A percentile compares a stretch with the other conserved stretches of the same genome.
phyloP scores from a whole-genome alignment of 2,113 vertebrate species.

The Lontra canadensis region DNA sequence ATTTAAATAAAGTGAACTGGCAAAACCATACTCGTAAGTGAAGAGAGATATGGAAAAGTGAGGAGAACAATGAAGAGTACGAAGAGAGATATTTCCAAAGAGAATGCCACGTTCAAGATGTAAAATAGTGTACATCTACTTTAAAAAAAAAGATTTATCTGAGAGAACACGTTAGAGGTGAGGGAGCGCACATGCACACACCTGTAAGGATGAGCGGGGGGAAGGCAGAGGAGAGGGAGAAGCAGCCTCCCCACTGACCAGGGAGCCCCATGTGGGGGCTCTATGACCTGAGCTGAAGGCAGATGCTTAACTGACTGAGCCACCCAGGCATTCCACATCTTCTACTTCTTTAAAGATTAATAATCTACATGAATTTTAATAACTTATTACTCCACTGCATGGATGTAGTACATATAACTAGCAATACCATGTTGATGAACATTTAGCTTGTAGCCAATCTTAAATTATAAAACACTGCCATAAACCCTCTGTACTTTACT shows the following conservation, averaged over 20 bases:
- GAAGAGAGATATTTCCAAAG: neutral
- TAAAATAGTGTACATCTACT: neutral
- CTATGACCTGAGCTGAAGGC: no score
- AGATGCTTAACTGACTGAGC: neutral
- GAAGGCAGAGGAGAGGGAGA: neutral
- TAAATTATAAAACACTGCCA: neutral
- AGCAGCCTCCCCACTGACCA: no score
- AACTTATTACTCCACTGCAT: neutral
- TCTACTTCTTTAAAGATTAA: neutral
- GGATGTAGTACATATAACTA: neutral
- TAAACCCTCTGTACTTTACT: neutral
- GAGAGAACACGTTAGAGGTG: neutral
- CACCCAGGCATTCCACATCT: neutral
- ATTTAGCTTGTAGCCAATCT: neutral
- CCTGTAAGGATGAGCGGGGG: neutral
- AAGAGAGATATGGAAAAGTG: neutral
- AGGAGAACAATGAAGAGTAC: neutral
- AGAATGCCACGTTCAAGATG: neutral
- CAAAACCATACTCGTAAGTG: neutral
- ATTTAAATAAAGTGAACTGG: neutral
- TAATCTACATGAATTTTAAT: neutral
- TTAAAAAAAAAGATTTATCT: neutral
- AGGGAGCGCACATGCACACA: no score
- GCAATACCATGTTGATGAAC: neutral
- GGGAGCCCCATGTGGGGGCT: no score